Evolutionary conservation across 1,140 invertebrate genomes (phyloP).

Genomic region (Megathymus violae): DNA sequence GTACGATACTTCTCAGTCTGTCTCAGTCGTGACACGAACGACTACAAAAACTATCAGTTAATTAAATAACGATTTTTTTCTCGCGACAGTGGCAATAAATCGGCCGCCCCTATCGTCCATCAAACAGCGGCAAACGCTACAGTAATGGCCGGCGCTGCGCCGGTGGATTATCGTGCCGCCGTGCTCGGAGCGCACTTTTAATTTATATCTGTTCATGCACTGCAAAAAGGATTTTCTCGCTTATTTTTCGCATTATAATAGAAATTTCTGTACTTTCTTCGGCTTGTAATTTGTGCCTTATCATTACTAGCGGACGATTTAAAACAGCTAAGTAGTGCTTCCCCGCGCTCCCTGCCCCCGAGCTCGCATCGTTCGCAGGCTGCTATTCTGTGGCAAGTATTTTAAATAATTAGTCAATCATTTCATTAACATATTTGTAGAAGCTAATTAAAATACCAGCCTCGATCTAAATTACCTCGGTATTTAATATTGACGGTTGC

Average conservation of each 20-base stretch:
- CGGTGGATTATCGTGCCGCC: too few relatives aligned
- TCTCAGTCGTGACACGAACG: too few relatives aligned
- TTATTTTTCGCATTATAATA: constrained; percentile 4
- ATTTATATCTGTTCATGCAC: constrained; percentile 3
- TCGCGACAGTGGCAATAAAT: too few relatives aligned
- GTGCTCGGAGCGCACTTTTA: too few relatives aligned
- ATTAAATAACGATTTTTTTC: too few relatives aligned
- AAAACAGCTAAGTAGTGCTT: background rate
- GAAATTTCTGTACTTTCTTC: constrained; percentile 11
- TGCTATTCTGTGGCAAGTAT: constrained; percentile 37
- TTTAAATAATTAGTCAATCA: constrained; percentile 49
- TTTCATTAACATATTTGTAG: constrained; percentile 53
- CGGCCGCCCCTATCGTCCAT: too few relatives aligned
- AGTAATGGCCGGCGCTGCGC: constrained; percentile 2
- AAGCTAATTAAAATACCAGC: constrained; percentile 54
- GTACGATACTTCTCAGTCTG: too few relatives aligned
- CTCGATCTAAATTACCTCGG: constrained; percentile 39
- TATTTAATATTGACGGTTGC: constrained; percentile 39
- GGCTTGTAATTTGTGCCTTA: background rate
- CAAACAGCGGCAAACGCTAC: background rate
- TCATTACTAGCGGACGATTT: background rate
- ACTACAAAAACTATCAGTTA: too few relatives aligned
- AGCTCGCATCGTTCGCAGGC: constrained; percentile 37
- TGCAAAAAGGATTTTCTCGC: constrained; percentile 12
- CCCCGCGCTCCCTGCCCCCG: background rate